phyloP scores from a whole-genome alignment of 1,140 invertebrate species.

The Antheraea pernyi region DNA sequence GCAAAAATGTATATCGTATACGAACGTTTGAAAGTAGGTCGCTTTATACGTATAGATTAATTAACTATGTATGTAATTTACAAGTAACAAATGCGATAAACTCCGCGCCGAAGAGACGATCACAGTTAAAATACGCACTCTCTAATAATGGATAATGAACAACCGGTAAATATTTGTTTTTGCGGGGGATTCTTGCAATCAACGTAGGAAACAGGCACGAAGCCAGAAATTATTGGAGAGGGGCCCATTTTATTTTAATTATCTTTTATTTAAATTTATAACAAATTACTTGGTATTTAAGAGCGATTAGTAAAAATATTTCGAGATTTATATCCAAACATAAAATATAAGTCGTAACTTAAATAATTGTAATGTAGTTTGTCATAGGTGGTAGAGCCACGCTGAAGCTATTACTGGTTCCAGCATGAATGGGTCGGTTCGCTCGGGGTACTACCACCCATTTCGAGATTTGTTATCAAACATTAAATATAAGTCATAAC shows the following conservation, averaged over 20 bases:
- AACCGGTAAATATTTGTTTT: constrained; percentile 74
- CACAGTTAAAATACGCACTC: constrained; percentile 47
- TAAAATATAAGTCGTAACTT: too few relatives aligned
- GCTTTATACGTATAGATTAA: background rate
- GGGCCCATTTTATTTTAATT: constrained; percentile 1
- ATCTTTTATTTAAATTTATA: background rate
- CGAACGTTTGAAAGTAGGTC: background rate
- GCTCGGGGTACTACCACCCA: too few relatives aligned
- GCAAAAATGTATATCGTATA: background rate
- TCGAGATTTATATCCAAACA: background rate
- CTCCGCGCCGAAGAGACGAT: background rate
- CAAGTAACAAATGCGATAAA: background rate
- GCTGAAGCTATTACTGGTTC: too few relatives aligned
- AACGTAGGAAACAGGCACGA: constrained; percentile 31
- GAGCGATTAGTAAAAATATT: background rate
- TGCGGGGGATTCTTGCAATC: constrained; percentile 62
- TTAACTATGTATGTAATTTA: background rate
- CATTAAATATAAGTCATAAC: too few relatives aligned
- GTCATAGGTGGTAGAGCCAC: too few relatives aligned
- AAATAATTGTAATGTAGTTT: too few relatives aligned
- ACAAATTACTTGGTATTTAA: background rate
- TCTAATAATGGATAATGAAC: constrained; percentile 71
- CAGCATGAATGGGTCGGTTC: too few relatives aligned
- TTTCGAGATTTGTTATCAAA: background rate
- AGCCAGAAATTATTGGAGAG: background rate